Evolutionary conservation across 2,888 invertebrate species (phyloP), one percentile per base, ranked within the genome.

Genomic region (Athalia cordata): DNA sequence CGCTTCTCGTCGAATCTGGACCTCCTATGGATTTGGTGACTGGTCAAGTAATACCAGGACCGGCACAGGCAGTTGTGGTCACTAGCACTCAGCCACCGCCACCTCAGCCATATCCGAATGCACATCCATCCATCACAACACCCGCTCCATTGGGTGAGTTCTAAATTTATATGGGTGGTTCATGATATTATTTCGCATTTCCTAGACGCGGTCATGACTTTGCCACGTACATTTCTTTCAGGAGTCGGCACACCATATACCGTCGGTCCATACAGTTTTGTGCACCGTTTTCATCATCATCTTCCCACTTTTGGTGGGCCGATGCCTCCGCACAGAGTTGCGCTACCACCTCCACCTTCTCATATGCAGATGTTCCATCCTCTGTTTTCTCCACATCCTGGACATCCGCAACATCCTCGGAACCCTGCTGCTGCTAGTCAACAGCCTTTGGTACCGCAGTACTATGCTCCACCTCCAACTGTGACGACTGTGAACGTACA

Each of bases 241-340:
- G 89, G 89, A 78, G 87, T 94, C 81, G 91, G 92, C 2, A 90
- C 92, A 83, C 93, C 93, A 57, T 94, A 94, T 82, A 92, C 93
- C 0, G 91, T 92, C 15, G 90, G 91, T 74, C 94, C 95, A 43
- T 95, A 95, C 88, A 93, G 93, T 83, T 96, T 95, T 87, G 92
- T 94, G 8, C 95, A 95, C 83, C 93, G 93, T 5, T 92, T 92
- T 82, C 93, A 93, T 82, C 92, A 92, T 82, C 86, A 88, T 55
- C 91, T 91, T 77, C 90, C 91, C 67, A 88, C 91, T 65, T 92
- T 91, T 81, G 92, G 91, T 84, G 92, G 91, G 80, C 92, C 92
- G 84, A 88, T 92, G 89, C 92, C 92, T 81, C 91, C 91, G 57
- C 91, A 91, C 80, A 87, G 91, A 80, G 90, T 91, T 45, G 89